These are phyloP conservation scores for Cotesia typhae DNA, from an alignment of 1,140 invertebrate species.

Conservation along the genomic window DNA sequence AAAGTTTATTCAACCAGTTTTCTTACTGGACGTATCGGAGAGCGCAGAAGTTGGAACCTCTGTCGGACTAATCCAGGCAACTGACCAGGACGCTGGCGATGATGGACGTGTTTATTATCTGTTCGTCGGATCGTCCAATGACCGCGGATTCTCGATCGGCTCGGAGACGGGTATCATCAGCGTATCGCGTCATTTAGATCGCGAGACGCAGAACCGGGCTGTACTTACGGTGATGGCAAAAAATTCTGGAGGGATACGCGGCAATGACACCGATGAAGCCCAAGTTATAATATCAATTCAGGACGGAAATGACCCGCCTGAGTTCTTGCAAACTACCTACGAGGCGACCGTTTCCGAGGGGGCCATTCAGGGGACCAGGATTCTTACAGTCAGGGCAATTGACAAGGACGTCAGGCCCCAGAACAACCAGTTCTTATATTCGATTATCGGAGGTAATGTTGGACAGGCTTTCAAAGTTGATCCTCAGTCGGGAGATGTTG, in stretches of 20 bases:
- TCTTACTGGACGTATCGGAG: constrained; percentile 94
- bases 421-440: constrained; percentile 93
- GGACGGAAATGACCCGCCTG: constrained; percentile 95
- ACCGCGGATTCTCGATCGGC: constrained; percentile 89
- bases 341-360: constrained; percentile 82
- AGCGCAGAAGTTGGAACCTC: constrained; percentile 86
- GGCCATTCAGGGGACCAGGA: constrained; percentile 74
- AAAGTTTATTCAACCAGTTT: constrained; percentile 88
- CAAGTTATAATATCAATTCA: constrained; percentile 92
- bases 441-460: constrained; percentile 85
- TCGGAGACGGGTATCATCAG: constrained; percentile 84
- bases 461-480: constrained; percentile 90
- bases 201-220: constrained; percentile 90
- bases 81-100: constrained; percentile 89
- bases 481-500: constrained; percentile 82
- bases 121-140: constrained; percentile 92
- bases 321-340: constrained; percentile 83
- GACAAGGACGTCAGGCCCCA: constrained; percentile 91
- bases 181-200: constrained; percentile 83
- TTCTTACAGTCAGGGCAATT: constrained; percentile 83
- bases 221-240: constrained; percentile 93
- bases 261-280: constrained; percentile 95
- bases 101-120: constrained; percentile 93
- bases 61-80: constrained; percentile 87
- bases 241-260: constrained; percentile 89